Percentiles rank a stretch among this genome's conserved stretches.
phyloP scores from a whole-genome alignment of 2,888 invertebrate genomes.

The Calliopum simillimum region DNA sequence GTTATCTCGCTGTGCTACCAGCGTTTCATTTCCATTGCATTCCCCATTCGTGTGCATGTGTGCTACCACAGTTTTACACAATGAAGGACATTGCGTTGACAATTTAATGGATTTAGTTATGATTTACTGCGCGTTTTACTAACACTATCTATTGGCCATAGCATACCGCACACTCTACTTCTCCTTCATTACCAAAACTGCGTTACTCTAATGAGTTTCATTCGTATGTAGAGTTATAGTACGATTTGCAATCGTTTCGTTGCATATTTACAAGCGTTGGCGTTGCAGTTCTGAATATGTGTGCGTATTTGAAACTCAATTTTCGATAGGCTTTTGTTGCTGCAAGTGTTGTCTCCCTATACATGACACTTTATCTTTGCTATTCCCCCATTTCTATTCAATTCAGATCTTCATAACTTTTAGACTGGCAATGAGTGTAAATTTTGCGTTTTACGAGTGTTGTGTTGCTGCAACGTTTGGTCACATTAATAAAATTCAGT shows the following conservation, averaged over 20 bases:
- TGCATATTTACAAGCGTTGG: conserved; percentile 4
- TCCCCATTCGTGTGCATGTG: not conserved
- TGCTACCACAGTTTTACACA: not conserved
- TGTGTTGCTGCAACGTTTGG: too few species aligned
- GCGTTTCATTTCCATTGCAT: not conserved
- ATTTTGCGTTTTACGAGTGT: not conserved
- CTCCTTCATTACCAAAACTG: not conserved
- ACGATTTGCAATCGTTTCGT: not conserved
- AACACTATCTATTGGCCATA: not conserved
- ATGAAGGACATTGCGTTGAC: conserved; percentile 22
- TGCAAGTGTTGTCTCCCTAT: not conserved
- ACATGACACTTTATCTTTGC: not conserved
- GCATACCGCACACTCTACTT: not conserved
- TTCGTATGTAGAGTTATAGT: not conserved
- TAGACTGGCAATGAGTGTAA: not conserved
- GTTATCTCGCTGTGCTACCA: conserved; percentile 4
- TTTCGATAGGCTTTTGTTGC: not conserved
- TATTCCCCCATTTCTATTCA: not conserved
- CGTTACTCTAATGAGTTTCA: conserved; percentile 20
- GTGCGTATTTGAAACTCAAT: not conserved
- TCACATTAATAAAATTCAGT: too few species aligned
- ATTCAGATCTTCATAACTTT: conserved; percentile 18
- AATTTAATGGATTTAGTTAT: conserved; percentile 26
- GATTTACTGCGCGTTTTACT: conserved; percentile 15
- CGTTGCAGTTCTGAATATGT: not conserved